Evolutionary conservation across 2,888 invertebrate species (phyloP), one percentile per base, ranked within the genome.

Genomic region (Sinelater perroti): DNA sequence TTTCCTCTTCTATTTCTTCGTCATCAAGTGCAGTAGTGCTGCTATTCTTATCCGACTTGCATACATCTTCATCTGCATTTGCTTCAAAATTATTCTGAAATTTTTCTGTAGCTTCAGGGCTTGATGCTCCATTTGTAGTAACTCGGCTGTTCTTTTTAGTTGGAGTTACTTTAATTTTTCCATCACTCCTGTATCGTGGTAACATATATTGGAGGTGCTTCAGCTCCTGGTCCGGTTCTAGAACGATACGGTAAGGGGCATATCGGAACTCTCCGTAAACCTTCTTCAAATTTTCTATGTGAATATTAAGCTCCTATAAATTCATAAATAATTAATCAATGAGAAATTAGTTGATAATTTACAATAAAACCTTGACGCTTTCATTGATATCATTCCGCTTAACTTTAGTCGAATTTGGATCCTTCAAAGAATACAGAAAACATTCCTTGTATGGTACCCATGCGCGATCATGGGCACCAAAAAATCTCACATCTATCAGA

Each of bases 381-480:
- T 83, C 80, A 24, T 85, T 85, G 58, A 87, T 82, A 50, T 83
- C 84, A 60, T 82, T 81, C 20, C 83, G 79, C 56, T 85, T 76
- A 72, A 84, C 81, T 70, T 86, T 80, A 72, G 87, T 76, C 69
- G 83, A 76, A 70, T 89, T 88, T 0, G 88, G 88, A 72, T 89
- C 88, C 67, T 87, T 88, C 68, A 87, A 85, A 0, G 91, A 93
- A 74, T 90, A 91, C 2, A 95, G 81, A 75, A 85, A 95, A 71
- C 94, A 91, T 75, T 95, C 92, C 65, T 88, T 88, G 0, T 87
- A 83, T 0, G 91, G 87, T 8, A 96, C 91, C 93, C 95, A 94
- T 3, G 95, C 94, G 50, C 94, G 84, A 78, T 97, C 96, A 79
- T 97, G 96, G 11, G 91, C 93, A 0, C 97, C 97, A 79, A 97